Base-by-base conservation (phyloP, 2,797 vertebrate genomes). In the Phoxinus dragarum region DNA sequence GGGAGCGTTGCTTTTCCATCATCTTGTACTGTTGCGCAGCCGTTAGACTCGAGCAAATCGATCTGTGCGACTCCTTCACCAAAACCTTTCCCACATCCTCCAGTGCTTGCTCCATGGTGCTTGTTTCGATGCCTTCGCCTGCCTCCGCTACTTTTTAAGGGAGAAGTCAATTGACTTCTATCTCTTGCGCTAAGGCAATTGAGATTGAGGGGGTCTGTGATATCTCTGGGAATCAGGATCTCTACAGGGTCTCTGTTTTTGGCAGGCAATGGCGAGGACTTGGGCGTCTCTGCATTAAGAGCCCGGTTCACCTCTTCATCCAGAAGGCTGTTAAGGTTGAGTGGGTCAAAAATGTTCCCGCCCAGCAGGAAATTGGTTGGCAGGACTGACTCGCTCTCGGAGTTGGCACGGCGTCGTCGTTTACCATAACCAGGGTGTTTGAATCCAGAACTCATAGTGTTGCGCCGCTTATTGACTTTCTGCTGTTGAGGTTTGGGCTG, bases 291-390 rank as follows among this genome's bases (percentile, higher is more conserved):
- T 0, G 97, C 97, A 6, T 99, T 98, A 66, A 98, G 95, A 0
- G 96, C 96, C 68, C 87, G 94, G 94, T 96, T 99, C 84, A 98
- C 97, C 87, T 99, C 98, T 91, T 99, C 98, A 59, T 98, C 98
- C 91, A 97, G 84, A 64, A 98, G 94, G 85, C 98, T 99, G 94
- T 99, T 99, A 86, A 99, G 97, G 93, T 99, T 99, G 11, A 98
- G 92, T 0, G 98, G 98, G 90, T 99, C 98, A 83, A 98, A 98
- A 86, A 99, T 99, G 91, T 98, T 99, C 17, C 98, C 98, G 6
- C 97, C 98, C 81, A 99, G 86, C 14, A 97, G 96, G 85, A 99
- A 99, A 89, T 98, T 97, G 82, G 96, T 97, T 0, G 98, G 98
- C 52, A 98, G 94, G 59, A 97, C 96, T 0, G 97, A 97, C 91